phyloP scores from a whole-genome alignment of 2,888 invertebrate genomes.

The Quadriops clusia region DNA sequence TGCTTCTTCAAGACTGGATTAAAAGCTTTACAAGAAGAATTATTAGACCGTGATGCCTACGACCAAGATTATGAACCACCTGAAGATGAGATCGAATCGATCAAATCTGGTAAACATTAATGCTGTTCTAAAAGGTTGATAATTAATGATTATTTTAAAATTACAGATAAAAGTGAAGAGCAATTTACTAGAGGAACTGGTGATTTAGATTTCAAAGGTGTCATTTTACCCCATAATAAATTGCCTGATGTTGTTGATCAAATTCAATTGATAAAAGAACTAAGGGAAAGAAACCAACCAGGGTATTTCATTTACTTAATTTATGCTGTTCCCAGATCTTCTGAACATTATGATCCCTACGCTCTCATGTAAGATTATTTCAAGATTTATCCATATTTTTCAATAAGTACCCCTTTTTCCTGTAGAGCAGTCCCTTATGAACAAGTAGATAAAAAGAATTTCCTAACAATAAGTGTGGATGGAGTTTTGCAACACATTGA shows the following conservation, averaged over 20 bases:
- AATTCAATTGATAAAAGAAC: constrained; percentile 37
- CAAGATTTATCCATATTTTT: not conserved
- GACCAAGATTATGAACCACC: not conserved
- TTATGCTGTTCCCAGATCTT: constrained; percentile 59
- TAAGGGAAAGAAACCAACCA: constrained; percentile 44
- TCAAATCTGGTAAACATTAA: no score
- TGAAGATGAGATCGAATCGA: constrained; percentile 4
- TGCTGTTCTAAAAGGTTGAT: no score
- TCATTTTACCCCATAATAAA: constrained; percentile 25
- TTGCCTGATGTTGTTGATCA: constrained; percentile 34
- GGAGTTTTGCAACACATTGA: constrained; percentile 68
- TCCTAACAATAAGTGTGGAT: constrained; percentile 68
- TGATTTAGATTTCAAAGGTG: constrained; percentile 1
- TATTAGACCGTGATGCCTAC: constrained; percentile 23
- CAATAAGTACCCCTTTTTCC: not conserved
- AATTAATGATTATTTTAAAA: not conserved
- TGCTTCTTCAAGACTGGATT: constrained; percentile 41
- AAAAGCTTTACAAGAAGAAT: constrained; percentile 37
- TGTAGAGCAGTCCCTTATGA: constrained; percentile 54
- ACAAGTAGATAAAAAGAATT: constrained; percentile 56
- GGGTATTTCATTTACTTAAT: constrained; percentile 69
- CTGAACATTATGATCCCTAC: constrained; percentile 64
- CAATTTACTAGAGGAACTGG: constrained; percentile 3
- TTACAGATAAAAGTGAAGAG: not conserved
- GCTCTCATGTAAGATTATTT: constrained; percentile 50